Evolutionary conservation across 2,797 vertebrate genomes (phyloP), one percentile per base, ranked within the genome.

Genomic region (Brachyalestes nurse): DNA sequence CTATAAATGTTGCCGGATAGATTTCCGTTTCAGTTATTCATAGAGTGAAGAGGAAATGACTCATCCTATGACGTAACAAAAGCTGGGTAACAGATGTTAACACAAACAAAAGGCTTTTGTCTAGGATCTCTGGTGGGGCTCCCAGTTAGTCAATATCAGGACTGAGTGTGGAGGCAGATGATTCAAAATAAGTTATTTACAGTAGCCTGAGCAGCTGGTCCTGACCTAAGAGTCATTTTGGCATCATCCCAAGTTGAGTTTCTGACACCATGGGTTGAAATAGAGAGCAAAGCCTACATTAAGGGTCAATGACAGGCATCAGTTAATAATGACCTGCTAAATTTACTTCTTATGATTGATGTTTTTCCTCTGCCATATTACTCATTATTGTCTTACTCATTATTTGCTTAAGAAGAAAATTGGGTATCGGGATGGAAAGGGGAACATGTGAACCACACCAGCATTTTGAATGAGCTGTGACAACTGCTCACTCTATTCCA

Each of bases 181-280:
- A n/a, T 17, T 23, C 38, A 21, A 67, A 45, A 21, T 40, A 40
- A 2, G 19, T 84, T 92, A 86, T 92, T 94, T 93, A 81, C 86
- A 90, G 77, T 88, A 86, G 88, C 91, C 91, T 90, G 89, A 85
- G 91, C 73, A 88, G 88, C 21, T 51, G 86, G 89, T 89, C 82
- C 83, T 90, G 93, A 92, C 90, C 93, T 91, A 91, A 90, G 42
- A 85, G 79, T 85, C 88, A 91, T 90, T 88, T 91, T 90, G 93
- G 89, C 87, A 89, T 90, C 88, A 51, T 90, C 92, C 94, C 92
- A 93, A 86, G 34, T 40, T 19, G 19, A 25, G 7, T 90, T 93
- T 88, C 90, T 93, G 93, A 91, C 91, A 91, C 82, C 61, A 38
- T 64, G 34, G 45, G 0, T 47, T 45, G 23, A 45, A 16, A 2